These are phyloP conservation scores for Monopis laevigella DNA, from an alignment of 2,888 invertebrate species.

Conservation along the genomic window DNA sequence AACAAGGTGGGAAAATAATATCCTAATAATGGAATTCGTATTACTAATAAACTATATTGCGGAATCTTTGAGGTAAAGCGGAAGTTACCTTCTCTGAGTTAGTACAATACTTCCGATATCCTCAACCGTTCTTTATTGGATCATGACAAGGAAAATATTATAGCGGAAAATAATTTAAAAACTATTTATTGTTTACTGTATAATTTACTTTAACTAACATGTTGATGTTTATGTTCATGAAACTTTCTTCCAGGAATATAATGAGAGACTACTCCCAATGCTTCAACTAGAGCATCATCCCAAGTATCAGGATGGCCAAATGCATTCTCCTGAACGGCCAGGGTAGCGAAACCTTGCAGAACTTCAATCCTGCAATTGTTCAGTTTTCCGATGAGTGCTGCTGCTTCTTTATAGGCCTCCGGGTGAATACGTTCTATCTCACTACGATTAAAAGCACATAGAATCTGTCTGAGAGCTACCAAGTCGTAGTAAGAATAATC, in stretches of 20 bases:
- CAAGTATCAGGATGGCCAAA: conserved; percentile 51
- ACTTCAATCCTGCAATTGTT: conserved; percentile 48
- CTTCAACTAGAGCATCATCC: conserved; percentile 36
- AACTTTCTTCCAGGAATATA: conserved; percentile 26
- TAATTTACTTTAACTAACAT: no score
- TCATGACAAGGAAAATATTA: no score
- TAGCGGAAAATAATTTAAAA: no score
- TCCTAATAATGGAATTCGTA: no score
- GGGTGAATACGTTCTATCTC: conserved; percentile 63
- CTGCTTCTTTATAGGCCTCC: conserved; percentile 58
- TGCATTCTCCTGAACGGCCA: conserved; percentile 46
- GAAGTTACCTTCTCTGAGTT: no score
- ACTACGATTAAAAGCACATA: conserved; percentile 64
- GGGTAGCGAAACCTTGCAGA: conserved; percentile 47
- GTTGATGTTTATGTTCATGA: neutral
- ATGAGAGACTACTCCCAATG: conserved; percentile 47
- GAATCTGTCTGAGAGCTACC: conserved; percentile 56
- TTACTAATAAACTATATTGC: no score
- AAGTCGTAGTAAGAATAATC: conserved; percentile 68
- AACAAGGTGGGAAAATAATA: no score
- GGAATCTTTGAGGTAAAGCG: no score
- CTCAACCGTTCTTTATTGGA: no score
- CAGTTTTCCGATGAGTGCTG: conserved; percentile 48
- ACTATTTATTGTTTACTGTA: no score
- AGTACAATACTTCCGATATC: no score